A percentile compares a stretch with the other conserved stretches of the same genome.
Conservation (phyloP, 2,113 vertebrate genomes). For the Xiphophorus maculatus region DNA sequence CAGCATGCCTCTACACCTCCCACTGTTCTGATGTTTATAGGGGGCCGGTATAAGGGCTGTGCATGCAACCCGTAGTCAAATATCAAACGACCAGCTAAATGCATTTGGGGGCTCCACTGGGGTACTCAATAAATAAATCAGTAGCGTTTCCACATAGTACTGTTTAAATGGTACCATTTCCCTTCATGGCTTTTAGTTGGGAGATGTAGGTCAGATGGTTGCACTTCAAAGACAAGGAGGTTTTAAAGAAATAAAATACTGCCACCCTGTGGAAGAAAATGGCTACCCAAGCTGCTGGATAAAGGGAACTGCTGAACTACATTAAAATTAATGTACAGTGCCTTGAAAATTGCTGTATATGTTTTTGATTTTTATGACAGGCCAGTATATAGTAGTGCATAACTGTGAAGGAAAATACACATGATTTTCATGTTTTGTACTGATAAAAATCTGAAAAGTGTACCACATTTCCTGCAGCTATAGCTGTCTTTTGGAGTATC, state of each 20-base stretch:
- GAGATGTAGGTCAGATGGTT: constrained; percentile 76
- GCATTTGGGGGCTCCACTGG: constrained; percentile 12
- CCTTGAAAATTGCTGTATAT: background rate
- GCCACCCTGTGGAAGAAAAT: constrained; percentile 62
- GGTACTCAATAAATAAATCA: constrained; percentile 57
- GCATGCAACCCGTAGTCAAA: constrained; percentile 10
- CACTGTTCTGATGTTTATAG: constrained; percentile 49
- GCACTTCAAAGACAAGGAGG: constrained; percentile 46
- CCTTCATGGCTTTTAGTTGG: constrained; percentile 50
- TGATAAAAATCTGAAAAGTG: background rate
- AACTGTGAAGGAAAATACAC: background rate
- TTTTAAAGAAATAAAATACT: constrained; percentile 46
- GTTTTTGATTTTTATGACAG: too few species aligned
- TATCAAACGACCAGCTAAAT: constrained; percentile 14
- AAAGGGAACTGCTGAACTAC: background rate
- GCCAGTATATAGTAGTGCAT: too few species aligned
- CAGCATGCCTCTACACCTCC: constrained; percentile 58
- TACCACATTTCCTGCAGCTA: background rate
- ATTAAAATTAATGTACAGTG: background rate
- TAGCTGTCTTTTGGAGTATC: background rate
- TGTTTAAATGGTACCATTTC: constrained; percentile 46
- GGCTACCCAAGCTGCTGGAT: background rate
- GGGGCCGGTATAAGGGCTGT: constrained; percentile 24
- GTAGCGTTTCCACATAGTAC: constrained; percentile 39
- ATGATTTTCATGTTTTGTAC: background rate